Evolutionary conservation across 2,888 invertebrate genomes (phyloP), one percentile per base, ranked within the genome.

Genomic region (Mactromeris polynyma): DNA sequence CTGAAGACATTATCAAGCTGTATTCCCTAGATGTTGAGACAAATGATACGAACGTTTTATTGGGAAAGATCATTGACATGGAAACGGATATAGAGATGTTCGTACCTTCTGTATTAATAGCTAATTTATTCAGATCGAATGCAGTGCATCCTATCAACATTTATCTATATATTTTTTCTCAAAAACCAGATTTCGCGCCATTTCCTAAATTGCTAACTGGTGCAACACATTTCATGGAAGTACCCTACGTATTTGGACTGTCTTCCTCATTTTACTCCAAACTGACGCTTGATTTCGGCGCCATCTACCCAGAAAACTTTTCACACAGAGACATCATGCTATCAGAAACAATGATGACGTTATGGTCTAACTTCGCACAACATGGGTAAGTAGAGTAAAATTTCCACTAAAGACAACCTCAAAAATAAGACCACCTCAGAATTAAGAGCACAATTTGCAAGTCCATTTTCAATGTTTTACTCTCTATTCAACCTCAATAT

Each of bases 361-460:
- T 98, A 97, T 99, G 99, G 99, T 98, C 98, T 0, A 99, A 99
- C 97, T 99, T 99, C 96, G 99, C 99, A 77, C 98, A 98, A 97
- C 98, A 98, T 93, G 99, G 99, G 99, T 99, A 97, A 94, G 91
- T 84, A 51, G n/a, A n/a, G n/a, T n/a, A n/a, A n/a, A n/a, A n/a
- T n/a, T 19, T 51, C 51, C 11, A 42, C 7, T 14, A 9, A 51
- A 19, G 14, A 9, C 19, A 14, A 51, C 51, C 14, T 51, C 19
- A 17, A 17, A 2, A 51, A 51, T 14, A 51, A 51, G 2, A n/a
- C n/a, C n/a, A n/a, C n/a, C n/a, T n/a, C n/a, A n/a, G n/a, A n/a
- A n/a, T n/a, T n/a, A n/a, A n/a, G n/a, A n/a, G n/a, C n/a, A n/a
- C n/a, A n/a, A n/a, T n/a, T n/a, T n/a, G n/a, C n/a, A n/a, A n/a